These are phyloP conservation scores for Caenorhabditis imperialis DNA, from an alignment of 2,888 invertebrate genomes.

Conservation along the genomic window DNA sequence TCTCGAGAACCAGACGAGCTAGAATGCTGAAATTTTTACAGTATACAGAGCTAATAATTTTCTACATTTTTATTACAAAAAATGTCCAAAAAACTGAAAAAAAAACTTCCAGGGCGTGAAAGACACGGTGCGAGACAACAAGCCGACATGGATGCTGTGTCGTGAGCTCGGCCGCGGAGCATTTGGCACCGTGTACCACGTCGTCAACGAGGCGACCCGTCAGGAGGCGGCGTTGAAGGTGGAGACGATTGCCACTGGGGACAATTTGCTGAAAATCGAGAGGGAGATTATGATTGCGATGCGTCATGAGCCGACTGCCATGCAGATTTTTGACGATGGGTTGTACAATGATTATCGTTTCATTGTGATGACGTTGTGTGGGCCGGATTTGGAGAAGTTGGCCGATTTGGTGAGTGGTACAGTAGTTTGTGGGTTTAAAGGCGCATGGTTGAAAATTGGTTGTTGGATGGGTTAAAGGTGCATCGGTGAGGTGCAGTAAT, in stretches of 20 bases:
- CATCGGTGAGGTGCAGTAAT: too few species aligned
- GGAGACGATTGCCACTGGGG: conserved; percentile 20
- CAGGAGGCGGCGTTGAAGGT: conserved; percentile 41
- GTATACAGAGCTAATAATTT: too few species aligned
- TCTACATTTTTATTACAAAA: too few species aligned
- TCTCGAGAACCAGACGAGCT: too few species aligned
- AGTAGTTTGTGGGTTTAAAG: too few species aligned
- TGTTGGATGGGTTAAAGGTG: background rate
- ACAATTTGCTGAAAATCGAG: conserved; percentile 36
- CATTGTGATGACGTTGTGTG: conserved; percentile 49
- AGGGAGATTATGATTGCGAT: conserved; percentile 24
- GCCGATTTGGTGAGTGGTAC: conserved; percentile 5
- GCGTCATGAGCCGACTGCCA: conserved; percentile 3
- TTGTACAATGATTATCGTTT: conserved; percentile 22
- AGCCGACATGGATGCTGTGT: background rate
- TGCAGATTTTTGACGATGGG: conserved; percentile 33
- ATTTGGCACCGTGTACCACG: conserved; percentile 45
- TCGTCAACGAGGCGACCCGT: conserved; percentile 3
- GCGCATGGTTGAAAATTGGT: background rate
- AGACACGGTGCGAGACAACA: too few species aligned
- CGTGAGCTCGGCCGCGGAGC: conserved; percentile 33
- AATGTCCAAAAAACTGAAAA: too few species aligned
- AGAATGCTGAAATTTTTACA: too few species aligned
- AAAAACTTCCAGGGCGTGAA: too few species aligned
- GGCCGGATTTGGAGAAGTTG: conserved; percentile 32